Evolutionary conservation across 2,797 vertebrate species (phyloP).

Genomic region (Naso thynnoides): DNA sequence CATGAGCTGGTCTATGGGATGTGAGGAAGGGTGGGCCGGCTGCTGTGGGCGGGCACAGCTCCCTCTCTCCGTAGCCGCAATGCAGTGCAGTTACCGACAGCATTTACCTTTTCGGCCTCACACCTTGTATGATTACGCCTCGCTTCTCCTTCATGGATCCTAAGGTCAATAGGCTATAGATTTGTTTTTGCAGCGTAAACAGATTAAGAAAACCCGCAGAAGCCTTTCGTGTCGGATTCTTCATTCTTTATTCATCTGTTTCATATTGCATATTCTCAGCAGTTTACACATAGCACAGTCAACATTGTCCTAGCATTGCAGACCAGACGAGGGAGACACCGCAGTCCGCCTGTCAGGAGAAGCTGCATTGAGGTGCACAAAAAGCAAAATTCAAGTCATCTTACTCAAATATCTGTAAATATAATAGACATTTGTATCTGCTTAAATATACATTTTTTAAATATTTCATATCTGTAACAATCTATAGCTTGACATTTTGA

Average conservation of each 20-base stretch:
- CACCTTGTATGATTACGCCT: background rate
- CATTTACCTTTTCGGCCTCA: conserved; percentile 45
- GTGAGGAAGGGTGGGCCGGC: conserved; percentile 45
- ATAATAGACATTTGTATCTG: conserved; percentile 77
- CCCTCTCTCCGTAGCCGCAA: conserved; percentile 71
- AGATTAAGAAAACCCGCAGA: conserved; percentile 19
- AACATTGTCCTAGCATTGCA: conserved; percentile 72
- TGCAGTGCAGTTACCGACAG: conserved; percentile 74
- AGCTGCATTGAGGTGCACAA: conserved; percentile 79
- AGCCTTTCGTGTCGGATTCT: conserved; percentile 40
- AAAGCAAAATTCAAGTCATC: conserved; percentile 78
- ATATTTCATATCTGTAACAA: conserved; percentile 66
- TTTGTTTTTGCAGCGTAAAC: conserved; percentile 2
- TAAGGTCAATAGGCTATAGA: background rate
- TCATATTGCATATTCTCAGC: conserved; percentile 82
- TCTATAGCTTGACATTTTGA: conserved; percentile 70
- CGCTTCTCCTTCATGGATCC: conserved; percentile 7
- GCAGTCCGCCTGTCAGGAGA: conserved; percentile 66
- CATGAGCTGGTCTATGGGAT: conserved; percentile 50
- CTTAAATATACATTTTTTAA: conserved; percentile 72
- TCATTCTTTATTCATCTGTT: conserved; percentile 76
- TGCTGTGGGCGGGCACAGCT: conserved; percentile 56
- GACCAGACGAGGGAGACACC: conserved; percentile 70
- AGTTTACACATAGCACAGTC: conserved; percentile 82
- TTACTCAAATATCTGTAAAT: conserved; percentile 70